These are phyloP conservation scores for Myopa tessellatipennis DNA, from an alignment of 2,888 invertebrate species.

Conservation along the genomic window DNA sequence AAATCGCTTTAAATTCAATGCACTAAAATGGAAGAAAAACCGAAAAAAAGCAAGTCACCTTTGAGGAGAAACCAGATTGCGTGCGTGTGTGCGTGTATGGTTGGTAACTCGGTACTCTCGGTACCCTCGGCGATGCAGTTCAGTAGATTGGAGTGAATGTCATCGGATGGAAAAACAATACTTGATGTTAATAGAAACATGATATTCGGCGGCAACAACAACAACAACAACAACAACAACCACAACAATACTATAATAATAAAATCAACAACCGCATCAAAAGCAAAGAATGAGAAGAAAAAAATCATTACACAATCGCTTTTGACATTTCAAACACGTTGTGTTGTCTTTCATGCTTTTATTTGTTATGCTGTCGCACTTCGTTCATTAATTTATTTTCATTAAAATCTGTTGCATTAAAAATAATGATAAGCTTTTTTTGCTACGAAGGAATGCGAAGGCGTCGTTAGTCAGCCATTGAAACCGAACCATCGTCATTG, in stretches of 20 bases:
- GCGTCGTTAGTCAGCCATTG: too few species aligned
- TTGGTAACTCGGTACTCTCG: not conserved
- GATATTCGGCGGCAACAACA: slow-evolving; percentile 9
- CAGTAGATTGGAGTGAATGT: not conserved
- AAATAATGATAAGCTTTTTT: too few species aligned
- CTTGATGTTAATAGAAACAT: slow-evolving; percentile 19
- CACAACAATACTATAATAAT: slow-evolving; percentile 2
- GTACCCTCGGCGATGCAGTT: not conserved
- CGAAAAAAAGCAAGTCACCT: not conserved
- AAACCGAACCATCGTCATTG: too few species aligned
- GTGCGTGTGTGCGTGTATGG: too few species aligned
- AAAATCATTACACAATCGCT: not conserved
- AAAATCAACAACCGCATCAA: not conserved
- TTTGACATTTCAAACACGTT: slow-evolving; percentile 28
- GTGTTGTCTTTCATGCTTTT: not conserved
- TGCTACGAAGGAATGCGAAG: too few species aligned
- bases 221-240: slow-evolving; percentile 6
- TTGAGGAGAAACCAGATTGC: too few species aligned
- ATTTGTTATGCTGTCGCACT: too few species aligned
- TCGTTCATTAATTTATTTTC: too few species aligned
- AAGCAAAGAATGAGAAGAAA: not conserved
- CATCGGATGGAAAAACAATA: slow-evolving; percentile 15
- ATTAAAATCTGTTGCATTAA: too few species aligned
- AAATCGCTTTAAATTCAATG: not conserved
- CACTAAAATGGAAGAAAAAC: not conserved